Base-by-base conservation (phyloP, 2,888 invertebrate species). In the Trichopoda pennipes region DNA sequence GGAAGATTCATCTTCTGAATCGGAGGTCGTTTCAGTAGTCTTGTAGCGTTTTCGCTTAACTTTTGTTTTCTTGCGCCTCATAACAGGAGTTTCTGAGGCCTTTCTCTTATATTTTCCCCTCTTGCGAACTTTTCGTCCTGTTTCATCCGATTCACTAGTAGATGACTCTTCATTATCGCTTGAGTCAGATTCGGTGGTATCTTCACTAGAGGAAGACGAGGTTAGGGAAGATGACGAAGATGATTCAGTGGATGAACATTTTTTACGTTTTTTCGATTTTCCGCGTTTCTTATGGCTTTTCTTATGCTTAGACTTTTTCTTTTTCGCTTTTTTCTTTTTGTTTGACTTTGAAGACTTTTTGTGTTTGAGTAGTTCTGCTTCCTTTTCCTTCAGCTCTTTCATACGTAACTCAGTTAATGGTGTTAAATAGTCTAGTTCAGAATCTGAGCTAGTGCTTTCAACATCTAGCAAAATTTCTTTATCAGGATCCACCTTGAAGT, bases 401-500 rank as follows among this genome's bases (percentile, higher is more conserved):
- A 96, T 95, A 21, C 97, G 92, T 49, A 97, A 90, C 83, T 94
- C 94, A 35, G 96, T 96, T 66, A 97, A 90, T 0, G 97, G 97
- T 0, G 97, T 97, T 2, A 95, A 92, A 89, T 96, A 96, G 85
- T 97, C 95, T 55, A 93, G 93, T 80, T 94, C 93, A 23, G 95
- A 95, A 86, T 97, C 97, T 81, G 97, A 97, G 87, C 97, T 98
- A 6, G 98, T 98, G 87, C 98, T 98, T 89, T 97, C 97, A 0
- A 98, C 96, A 90, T 98, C 98, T 75, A 98, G 91, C 2, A 98
- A 95, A 86, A 96, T 95, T 89, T 98, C 98, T 89, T 97, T 97
- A 88, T 96, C 95, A 0, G 98, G 98, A 89, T 98, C 97, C 32
- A 98, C 94, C 93, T 94, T 14, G 28, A 28, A 7, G 8, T 4